phyloP scores from a whole-genome alignment of 2,888 invertebrate genomes.

The Molanna angustata region DNA sequence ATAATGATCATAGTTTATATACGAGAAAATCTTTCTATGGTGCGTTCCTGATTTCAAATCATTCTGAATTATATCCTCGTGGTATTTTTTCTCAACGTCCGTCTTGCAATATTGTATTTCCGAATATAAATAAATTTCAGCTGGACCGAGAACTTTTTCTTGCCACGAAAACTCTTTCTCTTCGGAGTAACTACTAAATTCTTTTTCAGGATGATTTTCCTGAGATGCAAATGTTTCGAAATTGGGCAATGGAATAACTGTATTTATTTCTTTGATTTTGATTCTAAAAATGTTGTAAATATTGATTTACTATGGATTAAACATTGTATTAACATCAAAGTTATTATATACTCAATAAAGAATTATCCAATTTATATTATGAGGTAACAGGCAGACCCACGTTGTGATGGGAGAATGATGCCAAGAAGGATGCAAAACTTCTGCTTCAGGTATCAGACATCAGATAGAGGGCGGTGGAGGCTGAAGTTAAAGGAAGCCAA shows the following conservation, averaged over 20 bases:
- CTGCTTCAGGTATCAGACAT: too few relatives aligned
- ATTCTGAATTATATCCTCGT: conserved; percentile 42
- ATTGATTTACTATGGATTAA: too few relatives aligned
- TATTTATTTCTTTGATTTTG: conserved; percentile 43
- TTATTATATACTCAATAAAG: too few relatives aligned
- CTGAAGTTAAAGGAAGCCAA: too few relatives aligned
- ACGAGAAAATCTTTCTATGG: conserved; percentile 55
- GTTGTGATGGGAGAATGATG: too few relatives aligned
- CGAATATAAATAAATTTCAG: conserved; percentile 59
- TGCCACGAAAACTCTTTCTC: conserved; percentile 65
- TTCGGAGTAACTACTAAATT: conserved; percentile 34
- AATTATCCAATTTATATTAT: too few relatives aligned
- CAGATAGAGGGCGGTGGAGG: too few relatives aligned
- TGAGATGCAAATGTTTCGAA: conserved; percentile 38
- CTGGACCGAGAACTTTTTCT: conserved; percentile 63
- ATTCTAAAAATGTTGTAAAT: conserved; percentile 38
- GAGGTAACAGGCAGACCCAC: too few relatives aligned
- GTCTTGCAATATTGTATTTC: conserved; percentile 60
- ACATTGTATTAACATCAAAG: too few relatives aligned
- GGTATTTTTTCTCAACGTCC: conserved; percentile 59
- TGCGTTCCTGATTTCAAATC: conserved; percentile 38
- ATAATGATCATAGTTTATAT: conserved; percentile 57
- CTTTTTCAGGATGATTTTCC: conserved; percentile 21
- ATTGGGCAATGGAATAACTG: conserved; percentile 43
- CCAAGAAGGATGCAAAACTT: too few relatives aligned